Conservation (phyloP, 2,888 invertebrate species). For the Epinotia demarniana region DNA sequence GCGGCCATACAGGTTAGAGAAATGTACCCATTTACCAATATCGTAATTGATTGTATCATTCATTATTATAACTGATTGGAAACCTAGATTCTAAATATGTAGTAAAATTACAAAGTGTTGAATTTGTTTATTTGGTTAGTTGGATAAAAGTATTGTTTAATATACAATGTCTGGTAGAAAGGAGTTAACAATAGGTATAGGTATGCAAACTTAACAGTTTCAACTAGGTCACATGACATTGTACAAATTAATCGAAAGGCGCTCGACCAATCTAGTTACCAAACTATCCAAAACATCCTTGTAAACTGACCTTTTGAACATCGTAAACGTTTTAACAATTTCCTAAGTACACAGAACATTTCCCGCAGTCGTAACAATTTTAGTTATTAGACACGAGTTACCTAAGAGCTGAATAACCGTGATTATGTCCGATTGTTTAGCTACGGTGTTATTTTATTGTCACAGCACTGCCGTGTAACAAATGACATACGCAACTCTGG, state of each 20-base stretch:
- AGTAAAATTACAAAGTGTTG: not conserved
- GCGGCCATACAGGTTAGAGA: conserved; percentile 78
- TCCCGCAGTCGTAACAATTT: conserved; percentile 14
- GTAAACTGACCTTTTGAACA: conserved; percentile 37
- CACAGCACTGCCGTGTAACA: conserved; percentile 53
- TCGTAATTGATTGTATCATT: conserved; percentile 21
- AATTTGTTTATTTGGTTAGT: not conserved
- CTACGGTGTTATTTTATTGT: conserved; percentile 51
- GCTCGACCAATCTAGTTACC: conserved; percentile 23
- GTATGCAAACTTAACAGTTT: not conserved
- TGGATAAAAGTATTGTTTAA: not conserved
- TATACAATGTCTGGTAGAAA: not conserved
- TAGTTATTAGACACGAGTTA: conserved; percentile 30
- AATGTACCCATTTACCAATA: conserved; percentile 26
- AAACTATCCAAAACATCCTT: conserved; percentile 40
- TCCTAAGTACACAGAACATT: conserved; percentile 23
- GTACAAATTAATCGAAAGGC: conserved; percentile 27
- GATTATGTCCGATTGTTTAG: conserved; percentile 44
- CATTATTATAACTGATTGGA: conserved; percentile 21
- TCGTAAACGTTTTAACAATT: conserved; percentile 17
- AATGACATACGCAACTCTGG: conserved; percentile 45
- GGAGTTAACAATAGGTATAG: not conserved
- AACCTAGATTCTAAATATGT: not conserved
- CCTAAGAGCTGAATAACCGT: conserved; percentile 40
- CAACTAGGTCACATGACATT: conserved; percentile 15